A percentile compares a stretch with the other conserved stretches of the same genome.
Conservation (phyloP, 2,113 vertebrate genomes). For the Columba janthina region DNA sequence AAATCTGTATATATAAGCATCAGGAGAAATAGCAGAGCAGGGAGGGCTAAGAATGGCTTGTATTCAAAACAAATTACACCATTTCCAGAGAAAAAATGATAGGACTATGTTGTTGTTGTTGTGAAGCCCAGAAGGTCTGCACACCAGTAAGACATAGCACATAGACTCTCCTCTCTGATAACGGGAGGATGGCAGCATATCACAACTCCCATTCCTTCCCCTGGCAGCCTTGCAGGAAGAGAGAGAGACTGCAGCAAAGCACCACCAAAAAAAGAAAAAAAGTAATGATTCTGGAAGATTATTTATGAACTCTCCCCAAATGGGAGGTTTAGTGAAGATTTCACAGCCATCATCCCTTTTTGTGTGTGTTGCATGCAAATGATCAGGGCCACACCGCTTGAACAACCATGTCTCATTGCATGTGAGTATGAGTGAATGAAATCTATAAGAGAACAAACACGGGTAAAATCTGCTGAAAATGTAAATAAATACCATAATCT, state of each 20-base stretch:
- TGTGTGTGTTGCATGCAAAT: neutral
- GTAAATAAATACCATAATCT: neutral
- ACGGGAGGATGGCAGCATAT: neutral
- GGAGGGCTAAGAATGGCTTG: rapidly evolving
- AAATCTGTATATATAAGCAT: neutral
- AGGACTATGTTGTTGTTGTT: neutral
- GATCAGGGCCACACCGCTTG: rapidly evolving
- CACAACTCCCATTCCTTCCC: neutral
- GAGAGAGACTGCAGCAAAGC: neutral
- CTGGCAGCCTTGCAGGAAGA: neutral
- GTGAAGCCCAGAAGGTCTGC: neutral
- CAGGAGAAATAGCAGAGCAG: neutral
- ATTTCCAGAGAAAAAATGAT: neutral
- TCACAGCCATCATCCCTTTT: neutral
- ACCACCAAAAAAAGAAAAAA: neutral
- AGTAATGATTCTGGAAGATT: neutral
- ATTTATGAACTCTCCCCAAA: neutral
- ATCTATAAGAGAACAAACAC: rapidly evolving
- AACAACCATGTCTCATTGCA: neutral
- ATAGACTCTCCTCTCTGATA: neutral
- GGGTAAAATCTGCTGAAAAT: neutral
- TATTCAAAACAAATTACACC: neutral
- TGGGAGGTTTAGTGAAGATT: neutral
- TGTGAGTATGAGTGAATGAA: neutral
- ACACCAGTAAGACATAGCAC: neutral